Evolutionary conservation across 2,797 vertebrate genomes (phyloP).

Genomic region (Pseudotriccus pelzelni): DNA sequence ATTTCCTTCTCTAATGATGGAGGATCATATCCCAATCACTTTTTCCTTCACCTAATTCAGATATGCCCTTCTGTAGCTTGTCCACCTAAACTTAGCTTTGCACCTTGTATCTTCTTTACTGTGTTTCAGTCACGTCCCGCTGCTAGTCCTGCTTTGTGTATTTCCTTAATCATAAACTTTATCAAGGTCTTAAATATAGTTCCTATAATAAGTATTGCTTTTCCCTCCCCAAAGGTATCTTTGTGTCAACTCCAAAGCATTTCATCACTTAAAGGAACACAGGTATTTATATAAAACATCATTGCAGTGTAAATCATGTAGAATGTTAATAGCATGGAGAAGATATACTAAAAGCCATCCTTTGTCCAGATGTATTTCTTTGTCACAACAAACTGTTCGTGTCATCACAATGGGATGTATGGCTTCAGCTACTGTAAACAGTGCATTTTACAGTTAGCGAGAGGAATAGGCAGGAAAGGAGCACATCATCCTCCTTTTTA

Average conservation of each 20-base stretch:
- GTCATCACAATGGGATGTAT: not conserved
- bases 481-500: not conserved
- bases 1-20: not conserved
- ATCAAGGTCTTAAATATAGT: not conserved
- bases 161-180: not conserved
- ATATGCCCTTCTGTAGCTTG: not conserved
- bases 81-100: not conserved
- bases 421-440: not conserved
- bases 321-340: not conserved
- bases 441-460: not conserved
- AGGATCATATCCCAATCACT: not conserved
- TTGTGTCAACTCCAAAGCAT: not conserved
- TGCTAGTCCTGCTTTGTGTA: not conserved
- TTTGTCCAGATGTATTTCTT: not conserved
- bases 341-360: accelerated
- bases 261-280: not conserved
- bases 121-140: not conserved
- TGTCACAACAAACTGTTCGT: not conserved
- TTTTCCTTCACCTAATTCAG: not conserved
- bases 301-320: not conserved
- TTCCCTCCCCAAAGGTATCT: not conserved
- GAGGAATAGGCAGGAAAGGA: not conserved
- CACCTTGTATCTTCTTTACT: not conserved
- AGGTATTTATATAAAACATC: not conserved
- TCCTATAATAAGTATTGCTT: not conserved